Evolutionary conservation across 2,888 invertebrate species (phyloP).

Genomic region (Cantharis flavilabris): DNA sequence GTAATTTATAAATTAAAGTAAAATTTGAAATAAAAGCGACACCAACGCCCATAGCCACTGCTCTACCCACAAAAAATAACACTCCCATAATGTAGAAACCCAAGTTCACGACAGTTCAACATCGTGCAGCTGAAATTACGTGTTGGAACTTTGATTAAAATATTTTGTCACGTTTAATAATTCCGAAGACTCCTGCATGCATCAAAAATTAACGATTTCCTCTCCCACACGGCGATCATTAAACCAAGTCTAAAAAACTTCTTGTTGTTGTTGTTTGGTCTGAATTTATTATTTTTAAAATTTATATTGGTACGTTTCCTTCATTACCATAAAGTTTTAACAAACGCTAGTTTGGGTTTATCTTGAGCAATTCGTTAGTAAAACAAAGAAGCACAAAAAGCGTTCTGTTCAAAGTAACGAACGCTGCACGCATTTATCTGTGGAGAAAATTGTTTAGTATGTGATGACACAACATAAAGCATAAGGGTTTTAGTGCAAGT

Average conservation of each 20-base stretch:
- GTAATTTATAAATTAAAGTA: neutral
- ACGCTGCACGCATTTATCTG: neutral
- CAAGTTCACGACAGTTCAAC: conserved; percentile 11
- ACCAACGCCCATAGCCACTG: neutral
- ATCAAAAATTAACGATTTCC: neutral
- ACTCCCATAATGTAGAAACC: conserved; percentile 7
- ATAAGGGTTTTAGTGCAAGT: neutral
- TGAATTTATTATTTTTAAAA: neutral
- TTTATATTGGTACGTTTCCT: neutral
- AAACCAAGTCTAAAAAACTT: neutral
- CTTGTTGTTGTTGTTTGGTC: neutral
- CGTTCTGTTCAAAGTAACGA: neutral
- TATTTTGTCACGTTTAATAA: conserved; percentile 4
- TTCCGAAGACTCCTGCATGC: neutral
- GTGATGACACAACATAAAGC: conserved; percentile 2
- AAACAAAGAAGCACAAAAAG: neutral
- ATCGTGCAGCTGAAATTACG: conserved; percentile 9
- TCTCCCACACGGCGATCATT: neutral
- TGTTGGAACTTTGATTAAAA: conserved; percentile 5
- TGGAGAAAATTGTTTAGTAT: neutral
- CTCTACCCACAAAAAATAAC: conserved; percentile 2
- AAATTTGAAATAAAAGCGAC: neutral
- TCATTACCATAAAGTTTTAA: neutral
- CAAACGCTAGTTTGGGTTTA: neutral
- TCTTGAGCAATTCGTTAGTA: neutral